A percentile compares a stretch with the other conserved stretches of the same genome.
Evolutionary conservation across 2,113 vertebrate species (phyloP).

Genomic region (Anser cygnoides): DNA sequence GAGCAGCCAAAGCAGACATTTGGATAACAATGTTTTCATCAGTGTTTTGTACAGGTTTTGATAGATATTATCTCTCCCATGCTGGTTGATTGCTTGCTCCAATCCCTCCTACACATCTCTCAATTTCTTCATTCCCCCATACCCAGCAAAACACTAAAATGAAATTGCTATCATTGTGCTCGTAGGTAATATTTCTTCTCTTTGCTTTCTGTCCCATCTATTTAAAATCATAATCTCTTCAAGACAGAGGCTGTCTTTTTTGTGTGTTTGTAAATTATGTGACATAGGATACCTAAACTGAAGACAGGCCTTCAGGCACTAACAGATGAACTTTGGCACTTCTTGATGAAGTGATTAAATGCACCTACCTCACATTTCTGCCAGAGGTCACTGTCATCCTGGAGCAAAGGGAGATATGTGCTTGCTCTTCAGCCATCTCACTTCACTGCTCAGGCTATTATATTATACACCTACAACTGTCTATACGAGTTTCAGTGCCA

Average conservation of each 20-base stretch:
- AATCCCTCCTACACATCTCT: not conserved
- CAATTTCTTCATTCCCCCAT: not conserved
- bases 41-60: constrained; percentile 17
- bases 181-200: not conserved
- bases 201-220: not conserved
- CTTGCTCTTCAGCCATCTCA: not conserved
- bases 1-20: not conserved
- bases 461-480: not conserved
- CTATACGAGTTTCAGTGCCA: not conserved
- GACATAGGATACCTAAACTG: constrained; percentile 6
- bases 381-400: constrained; percentile 49
- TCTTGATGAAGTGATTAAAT: constrained; percentile 35
- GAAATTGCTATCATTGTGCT: not conserved
- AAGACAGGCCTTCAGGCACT: not conserved
- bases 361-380: constrained; percentile 15
- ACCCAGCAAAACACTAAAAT: not conserved
- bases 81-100: not conserved
- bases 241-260: constrained; percentile 24
- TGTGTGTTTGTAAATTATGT: constrained; percentile 16
- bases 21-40: constrained; percentile 29
- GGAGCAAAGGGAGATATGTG: not conserved
- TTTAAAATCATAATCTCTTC: constrained; percentile 21
- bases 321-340: constrained; percentile 46
- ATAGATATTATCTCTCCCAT: not conserved
- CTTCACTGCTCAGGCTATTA: not conserved